Conservation (phyloP, 2,113 vertebrate genomes). For the Channa maculata region DNA sequence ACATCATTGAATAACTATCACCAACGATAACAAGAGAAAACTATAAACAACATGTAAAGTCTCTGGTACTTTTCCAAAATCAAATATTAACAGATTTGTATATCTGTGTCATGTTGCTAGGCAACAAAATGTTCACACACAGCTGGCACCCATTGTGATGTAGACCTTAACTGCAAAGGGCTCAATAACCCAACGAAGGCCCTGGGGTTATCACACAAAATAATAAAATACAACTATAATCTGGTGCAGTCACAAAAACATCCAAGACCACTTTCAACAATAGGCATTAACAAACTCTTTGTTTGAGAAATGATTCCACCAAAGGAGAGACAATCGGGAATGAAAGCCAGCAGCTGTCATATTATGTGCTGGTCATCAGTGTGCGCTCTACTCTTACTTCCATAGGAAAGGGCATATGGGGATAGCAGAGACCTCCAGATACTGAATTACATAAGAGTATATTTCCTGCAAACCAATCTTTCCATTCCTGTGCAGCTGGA, state of each 20-base stretch:
- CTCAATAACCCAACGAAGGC: conserved; percentile 44
- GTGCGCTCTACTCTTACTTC: conserved; percentile 9
- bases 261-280: conserved; percentile 43
- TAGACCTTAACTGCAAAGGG: conserved; percentile 53
- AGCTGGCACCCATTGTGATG: not conserved
- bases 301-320: conserved; percentile 37
- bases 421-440: conserved; percentile 48
- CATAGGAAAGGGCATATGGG: conserved; percentile 34
- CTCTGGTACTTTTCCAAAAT: conserved; percentile 9
- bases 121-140: conserved; percentile 32
- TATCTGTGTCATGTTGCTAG: conserved; percentile 15
- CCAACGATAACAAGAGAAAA: conserved; percentile 5
- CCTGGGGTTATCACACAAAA: conserved; percentile 58
- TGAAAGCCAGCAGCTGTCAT: conserved; percentile 43
- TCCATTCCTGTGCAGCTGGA: conserved; percentile 29
- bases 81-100: conserved; percentile 20
- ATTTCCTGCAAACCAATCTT: conserved; percentile 41
- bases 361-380: conserved; percentile 21
- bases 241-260: conserved; percentile 45
- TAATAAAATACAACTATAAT: conserved; percentile 73
- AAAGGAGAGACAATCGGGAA: conserved; percentile 41
- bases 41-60: not conserved
- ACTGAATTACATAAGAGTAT: conserved; percentile 60
- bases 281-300: conserved; percentile 11
- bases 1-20: conserved; percentile 4